A percentile compares a stretch with the other conserved stretches of the same genome.
Evolutionary conservation across 2,888 invertebrate genomes (phyloP).

Genomic region (Troides oblongomaculatus): DNA sequence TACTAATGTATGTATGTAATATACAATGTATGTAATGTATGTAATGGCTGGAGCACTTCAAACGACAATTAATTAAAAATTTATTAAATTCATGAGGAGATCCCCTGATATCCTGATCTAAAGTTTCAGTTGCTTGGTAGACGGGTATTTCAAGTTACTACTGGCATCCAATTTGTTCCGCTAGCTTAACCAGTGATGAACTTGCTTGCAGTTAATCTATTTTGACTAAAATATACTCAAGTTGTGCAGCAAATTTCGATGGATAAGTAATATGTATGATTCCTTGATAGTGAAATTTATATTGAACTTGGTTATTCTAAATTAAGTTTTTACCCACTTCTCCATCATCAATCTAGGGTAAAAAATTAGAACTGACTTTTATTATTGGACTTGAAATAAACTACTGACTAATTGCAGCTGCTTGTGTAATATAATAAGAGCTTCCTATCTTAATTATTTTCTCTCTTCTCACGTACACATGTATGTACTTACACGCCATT

Average conservation of each 20-base stretch:
- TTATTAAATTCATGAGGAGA: constrained; percentile 4
- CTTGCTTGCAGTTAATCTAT: constrained; percentile 21
- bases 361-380: too few relatives aligned
- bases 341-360: too few relatives aligned
- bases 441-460: too few relatives aligned
- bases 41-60: not conserved
- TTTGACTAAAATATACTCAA: constrained; percentile 11
- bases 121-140: constrained; percentile 14
- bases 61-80: constrained; percentile 5
- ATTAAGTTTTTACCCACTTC: too few relatives aligned
- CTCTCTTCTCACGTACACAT: too few relatives aligned
- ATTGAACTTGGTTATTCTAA: too few relatives aligned
- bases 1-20: not conserved
- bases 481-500: too few relatives aligned
- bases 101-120: constrained; percentile 9
- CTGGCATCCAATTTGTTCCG: constrained; percentile 25
- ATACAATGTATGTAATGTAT: too few relatives aligned
- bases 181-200: constrained; percentile 25
- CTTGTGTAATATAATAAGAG: too few relatives aligned
- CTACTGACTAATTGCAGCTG: too few relatives aligned
- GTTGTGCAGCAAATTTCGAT: not conserved
- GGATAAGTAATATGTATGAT: not conserved
- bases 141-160: constrained; percentile 14
- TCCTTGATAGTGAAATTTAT: not conserved
- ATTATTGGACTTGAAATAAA: too few relatives aligned